Base-by-base conservation (phyloP, 1,140 invertebrate genomes). In the Dermatophagoides farinae region DNA sequence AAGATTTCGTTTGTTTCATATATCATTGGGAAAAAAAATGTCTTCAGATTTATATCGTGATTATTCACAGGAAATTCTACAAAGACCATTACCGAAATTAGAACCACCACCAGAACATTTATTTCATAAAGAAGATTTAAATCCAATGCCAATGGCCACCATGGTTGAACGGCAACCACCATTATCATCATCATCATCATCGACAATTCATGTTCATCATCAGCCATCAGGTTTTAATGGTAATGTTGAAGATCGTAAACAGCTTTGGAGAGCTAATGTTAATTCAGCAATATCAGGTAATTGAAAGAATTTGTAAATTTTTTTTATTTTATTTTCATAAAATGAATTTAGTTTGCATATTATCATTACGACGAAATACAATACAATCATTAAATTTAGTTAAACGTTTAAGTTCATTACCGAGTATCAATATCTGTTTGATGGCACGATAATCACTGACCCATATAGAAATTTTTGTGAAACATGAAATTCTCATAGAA, bases 321-420 rank as follows among this genome's bases (percentile, higher is more conserved):
- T n/a, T n/a, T 44, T 16, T n/a, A 44, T 44, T 16, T 20, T 5
- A 44, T n/a, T 20, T 44, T 39, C 6, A 55, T 20, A 55, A 25
- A 44, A 55, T 55, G 14, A 55, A 55, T 25, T 55, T 55, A 4
- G 25, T 23, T 44, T 41, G 14, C 53, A 55, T 55, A 25, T 55
- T 23, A 44, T 38, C 53, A 23, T 55, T 55, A 4, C 53, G 53
- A 20, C 53, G 53, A 25, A 55, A 55, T 14, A 55, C 2, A 23
- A 55, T 55, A 23, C 53, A 55, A 44, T 55, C 53, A n/a, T 55
- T 23, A 25, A 55, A 55, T 11, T 39, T 44, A 4, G 53, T 55
- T 23, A 55, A 25, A 20, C 53, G 53, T 44, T 55, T 55, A 5
- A 55, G 25, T 23, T 55, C 53, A 25, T 55, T 6, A 23, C 53